A percentile compares a stretch with the other conserved stretches of the same genome.
phyloP scores from a whole-genome alignment of 2,797 vertebrate genomes.

The Microcaecilia unicolor region DNA sequence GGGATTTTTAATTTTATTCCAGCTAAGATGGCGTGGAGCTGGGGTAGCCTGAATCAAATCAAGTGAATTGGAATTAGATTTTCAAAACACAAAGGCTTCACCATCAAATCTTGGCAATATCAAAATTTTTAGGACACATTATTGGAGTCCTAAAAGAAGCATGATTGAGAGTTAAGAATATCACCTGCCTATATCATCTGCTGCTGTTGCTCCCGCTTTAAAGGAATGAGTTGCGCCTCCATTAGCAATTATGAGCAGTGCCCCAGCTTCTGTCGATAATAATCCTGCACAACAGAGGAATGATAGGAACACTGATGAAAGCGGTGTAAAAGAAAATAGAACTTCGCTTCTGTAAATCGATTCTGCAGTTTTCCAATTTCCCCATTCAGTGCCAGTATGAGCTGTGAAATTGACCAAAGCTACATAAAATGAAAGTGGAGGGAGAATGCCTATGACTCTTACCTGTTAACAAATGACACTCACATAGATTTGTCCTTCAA shows the following conservation, averaged over 20 bases:
- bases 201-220: slow-evolving; percentile 11
- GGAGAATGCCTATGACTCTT: slow-evolving; percentile 47
- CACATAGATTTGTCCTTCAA: slow-evolving; percentile 37
- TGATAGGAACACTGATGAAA: slow-evolving; percentile 51
- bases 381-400: slow-evolving; percentile 47
- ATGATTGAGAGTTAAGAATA: slow-evolving; percentile 16
- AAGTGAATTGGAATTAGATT: background rate
- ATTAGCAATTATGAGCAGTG: slow-evolving; percentile 46
- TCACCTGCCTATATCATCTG: background rate
- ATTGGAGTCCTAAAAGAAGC: background rate
- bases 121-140: background rate
- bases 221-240: slow-evolving; percentile 15
- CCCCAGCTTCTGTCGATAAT: slow-evolving; percentile 47
- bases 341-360: slow-evolving; percentile 71
- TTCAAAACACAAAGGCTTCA: background rate
- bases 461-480: slow-evolving; percentile 56
- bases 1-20: background rate
- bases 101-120: background rate
- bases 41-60: background rate
- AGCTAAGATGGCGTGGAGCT: background rate
- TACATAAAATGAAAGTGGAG: slow-evolving; percentile 55
- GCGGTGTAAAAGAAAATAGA: slow-evolving; percentile 73
- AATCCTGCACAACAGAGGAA: slow-evolving; percentile 50
- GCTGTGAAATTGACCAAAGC: slow-evolving; percentile 79
- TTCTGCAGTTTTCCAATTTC: slow-evolving; percentile 80